Evolutionary conservation across 2,888 invertebrate species (phyloP).

Genomic region (Cynaeus angustus): DNA sequence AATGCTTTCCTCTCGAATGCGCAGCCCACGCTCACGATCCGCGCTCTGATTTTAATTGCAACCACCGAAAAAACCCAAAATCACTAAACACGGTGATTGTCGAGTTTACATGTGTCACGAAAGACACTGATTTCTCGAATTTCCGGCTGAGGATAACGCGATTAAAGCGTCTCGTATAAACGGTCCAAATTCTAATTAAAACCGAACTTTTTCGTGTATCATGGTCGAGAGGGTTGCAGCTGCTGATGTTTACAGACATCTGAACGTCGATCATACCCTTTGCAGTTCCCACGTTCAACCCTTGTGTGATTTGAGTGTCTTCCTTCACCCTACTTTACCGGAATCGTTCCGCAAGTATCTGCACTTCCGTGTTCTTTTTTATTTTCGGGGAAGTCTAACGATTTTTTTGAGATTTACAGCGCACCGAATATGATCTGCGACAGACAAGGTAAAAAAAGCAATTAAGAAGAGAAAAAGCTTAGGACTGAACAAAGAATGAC

Average conservation of each 20-base stretch:
- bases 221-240: constrained; percentile 56
- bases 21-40: constrained; percentile 40
- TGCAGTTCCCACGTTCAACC: constrained; percentile 69
- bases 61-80: constrained; percentile 6
- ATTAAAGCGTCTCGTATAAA: neutral
- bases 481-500: constrained; percentile 53
- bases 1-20: constrained; percentile 52
- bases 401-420: constrained; percentile 17
- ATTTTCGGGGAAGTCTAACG: constrained; percentile 16
- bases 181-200: constrained; percentile 1
- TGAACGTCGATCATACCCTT: constrained; percentile 64
- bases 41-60: constrained; percentile 46
- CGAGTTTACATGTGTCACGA: too few species aligned
- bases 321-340: constrained; percentile 66
- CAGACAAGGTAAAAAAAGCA: constrained; percentile 50
- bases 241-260: constrained; percentile 59
- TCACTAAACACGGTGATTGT: too few species aligned
- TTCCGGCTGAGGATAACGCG: neutral
- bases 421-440: constrained; percentile 28
- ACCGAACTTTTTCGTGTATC: constrained; percentile 11
- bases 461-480: constrained; percentile 50
- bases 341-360: constrained; percentile 69
- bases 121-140: too few species aligned
- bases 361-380: constrained; percentile 64
- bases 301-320: constrained; percentile 60